Evolutionary conservation across 2,888 invertebrate genomes (phyloP).

Genomic region (Apotomis capreana): DNA sequence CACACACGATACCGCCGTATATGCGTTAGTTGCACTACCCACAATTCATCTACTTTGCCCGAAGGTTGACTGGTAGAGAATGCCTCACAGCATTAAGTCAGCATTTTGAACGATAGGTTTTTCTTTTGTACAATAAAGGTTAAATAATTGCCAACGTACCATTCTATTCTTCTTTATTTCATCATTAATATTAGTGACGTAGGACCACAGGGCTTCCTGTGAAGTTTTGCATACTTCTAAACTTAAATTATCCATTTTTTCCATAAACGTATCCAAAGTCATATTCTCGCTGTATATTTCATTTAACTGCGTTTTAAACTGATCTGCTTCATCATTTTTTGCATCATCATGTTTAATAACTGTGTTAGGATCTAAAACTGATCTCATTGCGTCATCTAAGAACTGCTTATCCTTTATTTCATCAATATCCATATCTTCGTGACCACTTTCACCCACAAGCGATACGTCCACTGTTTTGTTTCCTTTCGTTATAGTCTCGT

Average conservation of each 20-base stretch:
- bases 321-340: constrained; percentile 62
- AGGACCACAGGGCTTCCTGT: constrained; percentile 74
- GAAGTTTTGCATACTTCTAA: constrained; percentile 75
- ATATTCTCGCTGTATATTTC: constrained; percentile 65
- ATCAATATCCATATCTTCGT: constrained; percentile 71
- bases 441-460: constrained; percentile 66
- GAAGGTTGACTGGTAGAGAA: too few species aligned
- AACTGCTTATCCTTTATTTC: constrained; percentile 71
- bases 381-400: constrained; percentile 73
- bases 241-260: constrained; percentile 75
- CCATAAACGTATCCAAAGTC: constrained; percentile 69
- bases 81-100: too few species aligned
- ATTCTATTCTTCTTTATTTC: constrained; percentile 74
- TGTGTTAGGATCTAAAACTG: constrained; percentile 67
- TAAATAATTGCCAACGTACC: constrained; percentile 54
- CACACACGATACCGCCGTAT: too few species aligned
- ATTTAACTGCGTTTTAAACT: constrained; percentile 65
- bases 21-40: too few species aligned
- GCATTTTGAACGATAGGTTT: too few species aligned
- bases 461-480: constrained; percentile 70
- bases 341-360: constrained; percentile 59
- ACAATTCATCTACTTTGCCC: too few species aligned
- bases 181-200: constrained; percentile 72
- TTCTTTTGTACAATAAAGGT: too few species aligned
- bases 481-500: constrained; percentile 62